phyloP scores from a whole-genome alignment of 2,113 vertebrate species.

The Pithys albifrons region DNA sequence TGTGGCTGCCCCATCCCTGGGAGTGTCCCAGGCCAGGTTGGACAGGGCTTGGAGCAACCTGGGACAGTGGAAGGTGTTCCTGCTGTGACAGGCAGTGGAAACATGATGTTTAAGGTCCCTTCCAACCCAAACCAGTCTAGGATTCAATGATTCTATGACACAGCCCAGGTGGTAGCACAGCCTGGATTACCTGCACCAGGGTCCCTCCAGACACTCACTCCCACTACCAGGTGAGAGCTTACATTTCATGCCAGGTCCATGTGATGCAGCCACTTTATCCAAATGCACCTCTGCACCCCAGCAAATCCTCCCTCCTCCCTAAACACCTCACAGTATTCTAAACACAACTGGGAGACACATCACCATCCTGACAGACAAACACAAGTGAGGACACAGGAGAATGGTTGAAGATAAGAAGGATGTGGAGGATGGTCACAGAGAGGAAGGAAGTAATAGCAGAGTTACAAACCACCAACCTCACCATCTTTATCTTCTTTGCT shows the following conservation, averaged over 20 bases:
- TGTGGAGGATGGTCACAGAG: background rate
- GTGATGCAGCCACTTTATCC: background rate
- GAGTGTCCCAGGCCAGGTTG: background rate
- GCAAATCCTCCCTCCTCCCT: background rate
- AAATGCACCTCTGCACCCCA: background rate
- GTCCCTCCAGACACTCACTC: background rate
- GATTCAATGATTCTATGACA: background rate
- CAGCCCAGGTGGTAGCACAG: background rate
- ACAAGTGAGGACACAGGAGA: background rate
- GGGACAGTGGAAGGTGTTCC: background rate
- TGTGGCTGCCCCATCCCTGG: background rate
- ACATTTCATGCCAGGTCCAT: fast-evolving
- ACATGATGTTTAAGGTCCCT: background rate
- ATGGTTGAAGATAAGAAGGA: background rate
- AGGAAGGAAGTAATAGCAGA: background rate
- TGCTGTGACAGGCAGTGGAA: background rate
- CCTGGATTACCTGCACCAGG: background rate
- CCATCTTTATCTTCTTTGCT: background rate
- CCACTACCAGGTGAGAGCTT: background rate
- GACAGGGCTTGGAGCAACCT: background rate
- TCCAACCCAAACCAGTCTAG: background rate
- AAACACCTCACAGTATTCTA: fast-evolving
- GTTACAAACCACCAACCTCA: background rate
- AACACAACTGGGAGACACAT: background rate
- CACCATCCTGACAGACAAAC: background rate